phyloP scores from a whole-genome alignment of 92 coral and sea anemone genomes.

The Siderastrea siderea region DNA sequence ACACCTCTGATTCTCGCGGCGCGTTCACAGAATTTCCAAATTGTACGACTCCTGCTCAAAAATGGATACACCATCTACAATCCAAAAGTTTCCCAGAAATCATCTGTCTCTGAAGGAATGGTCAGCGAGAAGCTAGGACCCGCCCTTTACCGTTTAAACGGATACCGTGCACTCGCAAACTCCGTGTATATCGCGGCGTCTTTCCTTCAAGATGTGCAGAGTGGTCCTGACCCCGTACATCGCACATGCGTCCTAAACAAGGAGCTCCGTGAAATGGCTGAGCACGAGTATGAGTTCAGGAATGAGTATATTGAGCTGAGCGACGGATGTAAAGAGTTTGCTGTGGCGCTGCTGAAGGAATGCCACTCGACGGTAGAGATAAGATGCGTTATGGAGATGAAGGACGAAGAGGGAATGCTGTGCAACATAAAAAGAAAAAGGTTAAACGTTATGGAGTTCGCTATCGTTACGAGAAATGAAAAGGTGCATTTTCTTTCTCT shows the following conservation, averaged over 20 bases:
- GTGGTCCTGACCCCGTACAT: constrained; percentile 73
- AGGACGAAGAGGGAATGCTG: neutral
- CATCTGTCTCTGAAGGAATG: constrained; percentile 24
- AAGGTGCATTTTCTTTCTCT: constrained; percentile 40
- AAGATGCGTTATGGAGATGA: constrained; percentile 66
- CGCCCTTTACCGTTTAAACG: constrained; percentile 69
- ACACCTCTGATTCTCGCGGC: constrained; percentile 85
- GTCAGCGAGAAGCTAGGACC: constrained; percentile 60
- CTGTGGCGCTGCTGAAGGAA: constrained; percentile 81
- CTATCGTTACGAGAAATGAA: constrained; percentile 75
- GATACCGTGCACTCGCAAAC: constrained; percentile 76
- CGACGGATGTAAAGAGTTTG: constrained; percentile 82
- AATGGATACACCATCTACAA: constrained; percentile 66
- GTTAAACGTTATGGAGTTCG: constrained; percentile 81
- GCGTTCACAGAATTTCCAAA: constrained; percentile 69
- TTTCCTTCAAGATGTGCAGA: constrained; percentile 31
- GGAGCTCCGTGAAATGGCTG: constrained; percentile 65
- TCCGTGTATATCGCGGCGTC: constrained; percentile 74
- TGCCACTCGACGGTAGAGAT: constrained; percentile 92
- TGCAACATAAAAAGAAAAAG: neutral
- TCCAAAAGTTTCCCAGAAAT: neutral
- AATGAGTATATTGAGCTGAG: constrained; percentile 80
- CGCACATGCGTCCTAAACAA: constrained; percentile 79
- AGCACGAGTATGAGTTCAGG: constrained; percentile 83
- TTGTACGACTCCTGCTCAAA: constrained; percentile 67